These are phyloP conservation scores for Cephus pygmeus DNA, from an alignment of 2,888 invertebrate genomes.

Conservation along the genomic window DNA sequence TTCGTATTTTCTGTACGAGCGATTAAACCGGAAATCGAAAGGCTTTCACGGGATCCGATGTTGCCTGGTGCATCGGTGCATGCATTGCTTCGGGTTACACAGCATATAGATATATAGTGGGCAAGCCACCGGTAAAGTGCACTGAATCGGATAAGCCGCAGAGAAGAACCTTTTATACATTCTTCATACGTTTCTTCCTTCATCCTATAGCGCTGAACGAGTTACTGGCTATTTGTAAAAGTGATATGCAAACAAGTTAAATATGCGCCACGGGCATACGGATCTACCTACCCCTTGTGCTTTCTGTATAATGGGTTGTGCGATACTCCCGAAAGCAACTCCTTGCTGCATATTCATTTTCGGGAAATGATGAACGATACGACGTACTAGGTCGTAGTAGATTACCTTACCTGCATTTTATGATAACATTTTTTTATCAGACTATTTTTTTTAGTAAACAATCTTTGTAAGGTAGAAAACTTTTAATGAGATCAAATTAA, in stretches of 20 bases:
- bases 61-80: not conserved
- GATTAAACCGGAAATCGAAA: not conserved
- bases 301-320: not conserved
- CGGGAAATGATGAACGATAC: not conserved
- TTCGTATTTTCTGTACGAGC: not conserved
- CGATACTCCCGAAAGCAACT: not conserved
- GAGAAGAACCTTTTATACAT: not conserved
- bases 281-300: not conserved
- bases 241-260: not conserved
- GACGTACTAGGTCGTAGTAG: not conserved
- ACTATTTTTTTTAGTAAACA: not conserved
- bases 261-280: not conserved
- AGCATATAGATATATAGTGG: not conserved
- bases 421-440: not conserved
- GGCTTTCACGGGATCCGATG: not conserved
- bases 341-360: not conserved
- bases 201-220: not conserved
- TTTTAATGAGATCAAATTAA: not conserved
- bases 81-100: not conserved
- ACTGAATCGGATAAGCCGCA: not conserved
- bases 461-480: not conserved
- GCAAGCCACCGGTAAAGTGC: not conserved
- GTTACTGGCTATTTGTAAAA: not conserved
- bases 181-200: not conserved
- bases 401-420: not conserved